Conservation (phyloP, 2,888 invertebrate genomes). For the Glyphotaelius pellucidus region DNA sequence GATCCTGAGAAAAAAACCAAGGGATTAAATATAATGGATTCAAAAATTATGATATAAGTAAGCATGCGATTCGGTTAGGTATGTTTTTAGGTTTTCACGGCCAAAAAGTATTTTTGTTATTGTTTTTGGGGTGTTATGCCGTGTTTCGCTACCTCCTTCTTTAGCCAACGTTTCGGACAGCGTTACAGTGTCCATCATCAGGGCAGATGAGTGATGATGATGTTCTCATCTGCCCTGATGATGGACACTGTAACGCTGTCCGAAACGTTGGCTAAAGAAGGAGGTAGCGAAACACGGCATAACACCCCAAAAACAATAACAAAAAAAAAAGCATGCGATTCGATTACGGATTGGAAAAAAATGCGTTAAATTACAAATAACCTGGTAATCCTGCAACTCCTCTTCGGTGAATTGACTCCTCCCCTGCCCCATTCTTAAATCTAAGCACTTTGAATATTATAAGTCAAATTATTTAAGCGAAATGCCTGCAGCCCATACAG, state of each 20-base stretch:
- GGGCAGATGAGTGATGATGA: too few species aligned
- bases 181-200: too few species aligned
- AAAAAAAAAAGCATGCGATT: neutral
- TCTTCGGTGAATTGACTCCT: constrained; percentile 92
- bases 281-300: too few species aligned
- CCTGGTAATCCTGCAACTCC: constrained; percentile 94
- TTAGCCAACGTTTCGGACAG: too few species aligned
- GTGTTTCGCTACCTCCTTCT: too few species aligned
- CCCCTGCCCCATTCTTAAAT: constrained; percentile 84
- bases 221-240: too few species aligned
- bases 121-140: too few species aligned
- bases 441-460: neutral
- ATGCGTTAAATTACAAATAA: constrained; percentile 69
- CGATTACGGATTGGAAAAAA: neutral
- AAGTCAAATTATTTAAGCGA: constrained; percentile 12
- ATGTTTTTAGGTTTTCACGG: too few species aligned
- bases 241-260: too few species aligned
- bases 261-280: too few species aligned
- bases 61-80: neutral
- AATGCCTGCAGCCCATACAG: neutral
- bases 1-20: constrained; percentile 81
- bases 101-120: too few species aligned
- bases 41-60: neutral
- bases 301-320: too few species aligned
- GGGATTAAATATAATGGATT: neutral